Percentiles rank a stretch among this genome's conserved stretches.
Conservation (phyloP, 2,797 vertebrate genomes). For the Aphelocoma californica region DNA sequence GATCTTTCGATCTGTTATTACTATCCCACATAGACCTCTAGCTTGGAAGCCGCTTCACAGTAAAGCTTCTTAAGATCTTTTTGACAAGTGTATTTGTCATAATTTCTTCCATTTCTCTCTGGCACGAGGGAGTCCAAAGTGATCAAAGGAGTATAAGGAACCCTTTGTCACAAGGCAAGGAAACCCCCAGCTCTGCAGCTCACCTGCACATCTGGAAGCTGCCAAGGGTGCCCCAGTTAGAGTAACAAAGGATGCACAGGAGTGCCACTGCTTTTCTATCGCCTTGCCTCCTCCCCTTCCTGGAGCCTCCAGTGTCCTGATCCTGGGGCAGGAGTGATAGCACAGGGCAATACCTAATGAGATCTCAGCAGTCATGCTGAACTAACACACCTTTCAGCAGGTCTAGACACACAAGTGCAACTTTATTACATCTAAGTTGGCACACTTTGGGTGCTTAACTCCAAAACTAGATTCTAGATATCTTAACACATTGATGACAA, state of each 20-base stretch:
- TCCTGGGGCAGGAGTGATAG: not conserved
- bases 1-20: conserved; percentile 29
- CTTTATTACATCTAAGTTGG: not conserved
- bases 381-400: not conserved
- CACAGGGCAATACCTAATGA: not conserved
- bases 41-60: conserved; percentile 7
- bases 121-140: not conserved
- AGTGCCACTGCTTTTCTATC: not conserved
- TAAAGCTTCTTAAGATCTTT: conserved; percentile 10
- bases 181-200: not conserved
- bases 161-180: not conserved
- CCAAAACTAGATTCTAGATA: not conserved
- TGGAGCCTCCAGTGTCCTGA: not conserved
- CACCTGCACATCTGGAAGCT: not conserved
- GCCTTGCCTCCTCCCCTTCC: not conserved
- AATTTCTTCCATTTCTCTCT: not conserved
- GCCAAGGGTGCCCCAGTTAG: not conserved
- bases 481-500: not conserved
- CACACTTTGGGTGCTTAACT: not conserved
- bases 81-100: not conserved
- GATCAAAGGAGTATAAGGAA: not conserved
- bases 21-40: conserved; percentile 16
- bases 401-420: rapidly evolving
- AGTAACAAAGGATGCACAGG: not conserved
- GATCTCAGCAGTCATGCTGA: not conserved